Percentiles rank a stretch among this genome's conserved stretches.
Conservation (phyloP, 2,113 vertebrate species). For the Engraulis encrasicolus region DNA sequence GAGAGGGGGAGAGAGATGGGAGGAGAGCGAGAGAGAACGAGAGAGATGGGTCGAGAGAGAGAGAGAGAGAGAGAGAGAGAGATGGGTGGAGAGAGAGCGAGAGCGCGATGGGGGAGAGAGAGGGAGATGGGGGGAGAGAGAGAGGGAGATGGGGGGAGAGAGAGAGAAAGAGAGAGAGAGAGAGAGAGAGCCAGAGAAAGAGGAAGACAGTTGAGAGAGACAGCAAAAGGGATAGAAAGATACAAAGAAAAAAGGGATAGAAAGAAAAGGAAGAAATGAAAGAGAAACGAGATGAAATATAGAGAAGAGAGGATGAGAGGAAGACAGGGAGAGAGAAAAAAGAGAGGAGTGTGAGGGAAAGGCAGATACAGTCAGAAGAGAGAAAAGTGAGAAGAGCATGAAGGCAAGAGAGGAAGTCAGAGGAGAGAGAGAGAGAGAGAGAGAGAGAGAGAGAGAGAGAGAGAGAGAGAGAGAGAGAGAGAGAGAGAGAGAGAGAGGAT, state of each 20-base stretch:
- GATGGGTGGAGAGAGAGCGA: neutral
- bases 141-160: neutral
- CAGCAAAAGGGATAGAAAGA: constrained; percentile 37
- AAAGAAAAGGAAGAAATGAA: neutral
- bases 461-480: neutral
- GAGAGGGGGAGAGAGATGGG: neutral
- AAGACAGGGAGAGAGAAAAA: constrained; percentile 26
- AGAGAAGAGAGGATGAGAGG: constrained; percentile 1
- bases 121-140: neutral
- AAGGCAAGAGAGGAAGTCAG: too few species aligned
- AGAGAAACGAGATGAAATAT: neutral
- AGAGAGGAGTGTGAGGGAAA: neutral
- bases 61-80: neutral
- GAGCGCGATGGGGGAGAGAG: neutral
- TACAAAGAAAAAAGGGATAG: constrained; percentile 43
- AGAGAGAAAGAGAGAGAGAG: neutral
- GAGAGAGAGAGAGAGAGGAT: neutral
- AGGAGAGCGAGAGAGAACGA: neutral
- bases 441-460: neutral
- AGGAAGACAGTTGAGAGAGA: neutral
- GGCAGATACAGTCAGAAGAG: neutral
- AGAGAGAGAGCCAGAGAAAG: neutral
- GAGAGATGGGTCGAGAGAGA: neutral
- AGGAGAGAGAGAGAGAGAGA: neutral
- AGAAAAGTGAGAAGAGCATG: neutral